Base-by-base conservation (phyloP, 2,797 vertebrate genomes). In the Spinibarbus caldwelli region DNA sequence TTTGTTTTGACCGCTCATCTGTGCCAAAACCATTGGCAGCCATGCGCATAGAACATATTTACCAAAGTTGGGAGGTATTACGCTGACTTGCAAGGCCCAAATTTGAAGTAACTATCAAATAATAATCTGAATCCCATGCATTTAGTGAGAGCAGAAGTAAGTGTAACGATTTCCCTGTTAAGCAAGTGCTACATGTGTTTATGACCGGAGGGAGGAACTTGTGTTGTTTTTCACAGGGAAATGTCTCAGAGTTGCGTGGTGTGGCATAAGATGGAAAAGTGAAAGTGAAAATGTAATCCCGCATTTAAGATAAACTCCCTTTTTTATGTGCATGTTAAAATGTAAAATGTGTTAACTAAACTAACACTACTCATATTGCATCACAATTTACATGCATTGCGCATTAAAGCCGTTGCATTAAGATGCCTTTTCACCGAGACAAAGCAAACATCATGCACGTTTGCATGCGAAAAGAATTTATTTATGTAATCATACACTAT, bases 31-130 rank as follows among this genome's bases (percentile, higher is more conserved):
- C 52, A 38, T 36, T 83, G 9, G 62, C 76, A 21, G 43, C 23
- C 38, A 66, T 89, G 66, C 83, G 45, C 19, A 86, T 78, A 86
- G 26, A 66, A 86, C 72, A 47, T 54, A 59, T 52, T 77, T 71
- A 73, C 62, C 68, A 52, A 67, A 82, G 43, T 73, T 68, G 26
- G 26, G 70, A 49, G 29, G 36, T 45, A 41, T 57, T 57, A 80
- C 73, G 9, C 45, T 73, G 43, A 64, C 6, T 17, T 17, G 62
- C 62, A 31, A 64, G 66, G 34, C 66, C 57, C 11, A 29, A 82
- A 29, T 31, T 64, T 64, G 14, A 64, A 64, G 29, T 64, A 64
- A 64, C 29, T 64, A 31, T 64, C 29, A 31, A 64, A 17, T 17
- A 31, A 31, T 31, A 31, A 64, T 29, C 62, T 66, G 31, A 38